Conservation (phyloP, 92 coral and sea anemone genomes). For the Parazoanthus swiftii region DNA sequence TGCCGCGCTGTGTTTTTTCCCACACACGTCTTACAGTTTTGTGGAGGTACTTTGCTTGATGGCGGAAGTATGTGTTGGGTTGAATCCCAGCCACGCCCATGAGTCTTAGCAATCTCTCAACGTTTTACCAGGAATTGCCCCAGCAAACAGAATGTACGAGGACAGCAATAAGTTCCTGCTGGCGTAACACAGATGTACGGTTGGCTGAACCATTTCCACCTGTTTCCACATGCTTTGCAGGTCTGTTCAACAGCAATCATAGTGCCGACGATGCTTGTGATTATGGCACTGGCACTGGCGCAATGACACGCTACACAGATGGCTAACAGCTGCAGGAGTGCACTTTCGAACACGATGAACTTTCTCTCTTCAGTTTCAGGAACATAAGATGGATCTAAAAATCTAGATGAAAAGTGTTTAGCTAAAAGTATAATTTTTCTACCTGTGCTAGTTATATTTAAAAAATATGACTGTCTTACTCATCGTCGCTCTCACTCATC, state of each 20-base stretch:
- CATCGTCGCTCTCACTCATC: conserved; percentile 15
- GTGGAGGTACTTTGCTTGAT: conserved; percentile 43
- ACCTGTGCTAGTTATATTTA: no score
- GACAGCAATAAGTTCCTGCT: conserved; percentile 50
- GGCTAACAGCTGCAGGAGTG: conserved; percentile 41
- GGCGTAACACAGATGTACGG: conserved; percentile 37
- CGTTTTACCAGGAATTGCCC: conserved; percentile 44
- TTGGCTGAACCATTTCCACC: conserved; percentile 41
- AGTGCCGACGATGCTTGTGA: conserved; percentile 36
- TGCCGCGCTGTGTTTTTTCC: conserved; percentile 11
- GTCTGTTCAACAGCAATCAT: conserved; percentile 27
- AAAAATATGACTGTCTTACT: not conserved
- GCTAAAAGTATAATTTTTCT: not conserved
- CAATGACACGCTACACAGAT: conserved; percentile 38
- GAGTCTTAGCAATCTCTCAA: conserved; percentile 38
- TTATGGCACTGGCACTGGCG: conserved; percentile 25
- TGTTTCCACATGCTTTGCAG: conserved; percentile 42
- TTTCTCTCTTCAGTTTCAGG: conserved; percentile 44
- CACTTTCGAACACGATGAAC: conserved; percentile 45
- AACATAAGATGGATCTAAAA: conserved; percentile 4
- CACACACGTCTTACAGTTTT: conserved; percentile 35
- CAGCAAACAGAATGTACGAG: conserved; percentile 51
- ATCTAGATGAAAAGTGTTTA: not conserved
- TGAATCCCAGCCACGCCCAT: conserved; percentile 40
- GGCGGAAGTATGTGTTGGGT: conserved; percentile 45